Base-by-base conservation (phyloP, 1,140 invertebrate species). In the Ceratina australensis region DNA sequence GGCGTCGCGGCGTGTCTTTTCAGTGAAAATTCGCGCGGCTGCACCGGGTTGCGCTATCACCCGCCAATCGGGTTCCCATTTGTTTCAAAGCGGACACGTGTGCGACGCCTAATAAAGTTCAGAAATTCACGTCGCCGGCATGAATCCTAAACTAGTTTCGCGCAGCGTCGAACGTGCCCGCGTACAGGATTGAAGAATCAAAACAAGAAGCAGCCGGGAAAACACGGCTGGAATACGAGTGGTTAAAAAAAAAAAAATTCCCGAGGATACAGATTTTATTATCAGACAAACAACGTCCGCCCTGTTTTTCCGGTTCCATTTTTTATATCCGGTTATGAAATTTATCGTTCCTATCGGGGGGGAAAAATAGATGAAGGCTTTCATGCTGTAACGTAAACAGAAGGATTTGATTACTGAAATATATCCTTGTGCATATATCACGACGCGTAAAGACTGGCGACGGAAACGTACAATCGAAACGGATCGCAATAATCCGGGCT, bases 101-200 rank as follows among this genome's bases (percentile, higher is more conserved):
- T 74, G 72, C 83, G 79, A 76, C 68, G 79, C 72, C 72, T 83
- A 79, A 86, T 85, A 85, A 85, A 87, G 78, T 83, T 86, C 81
- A 78, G 77, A 79, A 42, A 75, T 66, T 71, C 64, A 49, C 28
- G 64, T 56, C 22, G 54, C 16, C n/a, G 63, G 68, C 26, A 69
- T 74, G 78, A 81, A 79, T 82, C 71, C 63, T 69, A 82, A 82
- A 84, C 72, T 69, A 74, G 77, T 85, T 83, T 86, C 78, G 66
- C 63, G 63, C 68, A 16, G 50, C 72, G 24, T 49, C 50, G 78
- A 71, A 80, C 82, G 76, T 72, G 73, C 69, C 50, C 20, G 64
- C 13, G 65, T 77, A 73, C 60, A 50, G 74, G 65, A 79, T 81
- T 79, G 78, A 64, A 84, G 82, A 85, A 80, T 86, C 81, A 79